Evolutionary conservation across 2,888 invertebrate genomes (phyloP).

Genomic region (Heterodera filipjevi): DNA sequence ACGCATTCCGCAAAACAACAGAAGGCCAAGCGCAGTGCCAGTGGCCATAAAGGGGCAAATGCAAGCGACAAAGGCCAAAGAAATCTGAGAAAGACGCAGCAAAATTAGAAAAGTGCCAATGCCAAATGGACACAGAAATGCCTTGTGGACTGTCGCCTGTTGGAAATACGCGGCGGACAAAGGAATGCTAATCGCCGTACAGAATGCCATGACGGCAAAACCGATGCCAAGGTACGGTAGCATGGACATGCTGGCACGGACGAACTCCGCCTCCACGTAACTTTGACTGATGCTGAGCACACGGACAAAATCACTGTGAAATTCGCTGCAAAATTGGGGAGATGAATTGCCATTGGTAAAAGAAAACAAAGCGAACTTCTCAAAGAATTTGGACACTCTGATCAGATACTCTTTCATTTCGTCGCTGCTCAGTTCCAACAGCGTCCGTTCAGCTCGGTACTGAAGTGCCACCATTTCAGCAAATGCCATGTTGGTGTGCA

Average conservation of each 20-base stretch:
- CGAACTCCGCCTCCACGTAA: slow-evolving; percentile 56
- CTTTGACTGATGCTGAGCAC: slow-evolving; percentile 56
- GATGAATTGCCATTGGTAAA: not conserved
- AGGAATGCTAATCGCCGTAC: slow-evolving; percentile 53
- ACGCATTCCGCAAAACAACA: slow-evolving; percentile 55
- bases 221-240: slow-evolving; percentile 54
- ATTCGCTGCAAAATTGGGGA: slow-evolving; percentile 42
- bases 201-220: slow-evolving; percentile 60
- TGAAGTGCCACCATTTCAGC: slow-evolving; percentile 47
- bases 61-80: slow-evolving; percentile 58
- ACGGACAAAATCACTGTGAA: slow-evolving; percentile 45
- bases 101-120: not conserved
- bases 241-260: slow-evolving; percentile 48
- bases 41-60: slow-evolving; percentile 57
- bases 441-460: slow-evolving; percentile 49
- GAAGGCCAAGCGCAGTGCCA: slow-evolving; percentile 54
- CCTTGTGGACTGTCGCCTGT: slow-evolving; percentile 46
- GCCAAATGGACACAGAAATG: not conserved
- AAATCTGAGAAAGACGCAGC: slow-evolving; percentile 41
- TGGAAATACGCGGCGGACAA: slow-evolving; percentile 59
- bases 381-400: slow-evolving; percentile 54
- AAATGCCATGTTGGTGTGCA: slow-evolving; percentile 18
- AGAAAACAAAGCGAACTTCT: slow-evolving; percentile 39
- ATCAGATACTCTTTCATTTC: slow-evolving; percentile 56
- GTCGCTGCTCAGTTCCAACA: slow-evolving; percentile 53